Base-by-base conservation (phyloP, 2,888 invertebrate genomes). In the Limnephilus lunatus region DNA sequence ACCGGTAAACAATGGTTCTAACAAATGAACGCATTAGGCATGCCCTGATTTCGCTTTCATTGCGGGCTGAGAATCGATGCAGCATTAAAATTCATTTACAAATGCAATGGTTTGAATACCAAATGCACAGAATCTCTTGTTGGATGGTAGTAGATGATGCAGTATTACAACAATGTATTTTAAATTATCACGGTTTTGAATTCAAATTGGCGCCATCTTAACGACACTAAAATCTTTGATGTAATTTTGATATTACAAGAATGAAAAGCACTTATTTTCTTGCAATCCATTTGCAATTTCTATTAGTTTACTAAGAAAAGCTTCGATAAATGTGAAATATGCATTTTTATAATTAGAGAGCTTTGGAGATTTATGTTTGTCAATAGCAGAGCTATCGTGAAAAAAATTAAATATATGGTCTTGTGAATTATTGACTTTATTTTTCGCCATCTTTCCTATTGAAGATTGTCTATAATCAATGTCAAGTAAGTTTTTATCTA, bases 1-100 rank as follows among this genome's bases (percentile, higher is more conserved):
- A 68, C 25, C 25, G 68, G 25, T 68, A 68, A 68, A 68, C 25
- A 68, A 68, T 68, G 25, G 68, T 68, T 25, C 68, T 68, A 68
- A 68, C 68, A 68, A 68, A 68, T 68, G 68, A n/a, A 83, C 83
- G 83, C 35, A 39, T 32, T 35, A 83, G 83, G 35, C 32, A 83
- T 83, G 35, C 35, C 32, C 35, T 11, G 83, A 35, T 83, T 83
- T 83, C 83, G 25, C 83, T 83, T 83, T 83, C 83, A 83, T 35
- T n/a, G 83, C 19, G 25, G 35, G 83, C 25, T 83, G 35, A 32
- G 35, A 83, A 83, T 83, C 9, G 25, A 35, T 83, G 19, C 14
- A 68, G 68, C 68, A 83, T 83, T 83, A 7, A 83, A 83, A 83
- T 32, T 83, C 11, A 35, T 83, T 32, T 35, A 11, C 83, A 35